Conservation (phyloP, 2,888 invertebrate species). For the Capitulum mitella region DNA sequence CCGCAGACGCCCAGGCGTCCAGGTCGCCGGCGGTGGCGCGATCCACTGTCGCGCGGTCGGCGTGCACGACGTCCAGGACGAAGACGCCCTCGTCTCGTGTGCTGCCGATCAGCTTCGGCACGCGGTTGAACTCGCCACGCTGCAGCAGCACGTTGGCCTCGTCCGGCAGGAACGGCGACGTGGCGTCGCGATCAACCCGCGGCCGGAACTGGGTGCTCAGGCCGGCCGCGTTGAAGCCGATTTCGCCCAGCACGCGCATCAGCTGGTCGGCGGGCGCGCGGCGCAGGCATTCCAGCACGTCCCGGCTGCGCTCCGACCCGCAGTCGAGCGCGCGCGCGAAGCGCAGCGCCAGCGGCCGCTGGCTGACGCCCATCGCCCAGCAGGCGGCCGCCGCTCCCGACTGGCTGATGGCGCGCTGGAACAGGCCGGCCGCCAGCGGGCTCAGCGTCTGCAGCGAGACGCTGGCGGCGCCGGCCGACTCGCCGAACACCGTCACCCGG, state of each 20-base stretch:
- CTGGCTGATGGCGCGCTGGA: not conserved
- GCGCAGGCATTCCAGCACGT: not conserved
- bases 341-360: no score
- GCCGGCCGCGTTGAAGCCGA: not conserved
- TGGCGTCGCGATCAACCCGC: not conserved
- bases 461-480: conserved; percentile 64
- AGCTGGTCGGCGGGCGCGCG: not conserved
- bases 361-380: not conserved
- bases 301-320: no score
- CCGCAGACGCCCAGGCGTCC: no score
- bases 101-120: no score
- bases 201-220: not conserved
- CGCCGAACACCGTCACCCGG: conserved; percentile 69
- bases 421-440: not conserved
- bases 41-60: no score
- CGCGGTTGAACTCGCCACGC: no score
- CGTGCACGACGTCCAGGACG: no score
- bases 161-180: no score
- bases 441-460: not conserved
- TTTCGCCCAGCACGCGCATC: not conserved
- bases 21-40: no score
- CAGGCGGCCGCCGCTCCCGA: not conserved
- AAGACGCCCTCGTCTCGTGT: no score
- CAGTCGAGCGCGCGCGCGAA: no score
- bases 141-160: no score